phyloP scores from a whole-genome alignment of 2,113 vertebrate species.

The Chaetura pelagica region DNA sequence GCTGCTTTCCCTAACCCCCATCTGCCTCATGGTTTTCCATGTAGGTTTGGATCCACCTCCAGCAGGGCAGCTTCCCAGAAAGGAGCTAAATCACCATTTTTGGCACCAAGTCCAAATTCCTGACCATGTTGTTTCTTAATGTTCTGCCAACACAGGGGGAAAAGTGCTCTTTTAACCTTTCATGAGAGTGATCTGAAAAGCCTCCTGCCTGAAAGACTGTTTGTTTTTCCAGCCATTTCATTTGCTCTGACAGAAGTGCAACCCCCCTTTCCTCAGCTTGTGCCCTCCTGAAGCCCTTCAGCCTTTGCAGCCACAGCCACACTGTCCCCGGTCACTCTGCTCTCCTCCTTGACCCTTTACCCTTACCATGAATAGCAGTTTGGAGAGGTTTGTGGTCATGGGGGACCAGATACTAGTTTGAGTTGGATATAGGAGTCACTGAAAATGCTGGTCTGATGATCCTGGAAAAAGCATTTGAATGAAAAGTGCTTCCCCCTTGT shows the following conservation, averaged over 20 bases:
- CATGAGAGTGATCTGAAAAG: not conserved
- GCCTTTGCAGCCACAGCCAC: not conserved
- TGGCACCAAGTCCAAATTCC: not conserved
- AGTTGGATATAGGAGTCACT: not conserved
- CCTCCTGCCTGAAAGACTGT: not conserved
- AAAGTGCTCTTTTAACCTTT: constrained; percentile 7
- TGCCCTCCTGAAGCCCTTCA: not conserved
- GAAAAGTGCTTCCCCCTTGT: not conserved
- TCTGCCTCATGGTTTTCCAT: not conserved
- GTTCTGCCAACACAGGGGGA: not conserved
- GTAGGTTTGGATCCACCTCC: not conserved
- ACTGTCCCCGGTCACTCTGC: not conserved
- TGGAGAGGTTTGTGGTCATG: not conserved
- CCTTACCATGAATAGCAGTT: not conserved
- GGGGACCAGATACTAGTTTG: not conserved
- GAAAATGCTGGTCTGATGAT: not conserved
- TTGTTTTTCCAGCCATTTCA: not conserved
- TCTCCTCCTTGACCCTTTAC: not conserved
- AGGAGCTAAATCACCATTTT: not conserved
- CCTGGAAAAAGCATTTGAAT: not conserved
- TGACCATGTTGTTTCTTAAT: not conserved
- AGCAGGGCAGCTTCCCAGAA: not conserved
- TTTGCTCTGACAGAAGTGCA: not conserved
- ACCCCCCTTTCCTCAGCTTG: not conserved
- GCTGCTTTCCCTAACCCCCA: not conserved